phyloP scores from a whole-genome alignment of 2,888 invertebrate species.

The Periphyllus acericola region DNA sequence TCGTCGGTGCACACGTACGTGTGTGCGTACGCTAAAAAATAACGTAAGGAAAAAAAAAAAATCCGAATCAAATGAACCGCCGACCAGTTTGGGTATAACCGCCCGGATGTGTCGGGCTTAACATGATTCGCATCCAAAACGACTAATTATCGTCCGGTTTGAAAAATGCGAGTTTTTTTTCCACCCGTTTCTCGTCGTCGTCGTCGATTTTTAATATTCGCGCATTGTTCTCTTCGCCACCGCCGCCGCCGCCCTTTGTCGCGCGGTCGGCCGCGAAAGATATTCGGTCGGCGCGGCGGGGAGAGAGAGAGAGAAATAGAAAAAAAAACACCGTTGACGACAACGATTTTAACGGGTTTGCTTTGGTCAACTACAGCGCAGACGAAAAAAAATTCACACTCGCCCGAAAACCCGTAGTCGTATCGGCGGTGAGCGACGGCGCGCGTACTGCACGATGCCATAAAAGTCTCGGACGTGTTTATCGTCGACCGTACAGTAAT shows the following conservation, averaged over 20 bases:
- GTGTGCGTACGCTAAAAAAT: not conserved
- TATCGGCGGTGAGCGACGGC: not conserved
- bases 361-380: not conserved
- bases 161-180: not conserved
- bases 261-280: conserved; percentile 26
- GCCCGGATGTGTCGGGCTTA: conserved; percentile 53
- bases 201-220: conserved; percentile 39
- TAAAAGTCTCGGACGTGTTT: conserved; percentile 44
- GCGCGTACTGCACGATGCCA: not conserved
- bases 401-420: conserved; percentile 25
- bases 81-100: conserved; percentile 46
- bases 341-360: conserved; percentile 35
- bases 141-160: conserved; percentile 58
- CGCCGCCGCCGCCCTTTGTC: conserved; percentile 28
- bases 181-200: not conserved
- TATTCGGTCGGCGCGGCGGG: conserved; percentile 9
- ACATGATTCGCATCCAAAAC: conserved; percentile 57
- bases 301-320: not conserved
- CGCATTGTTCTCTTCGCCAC: conserved; percentile 30
- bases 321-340: not conserved
- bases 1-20: not conserved
- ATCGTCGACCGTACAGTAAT: not conserved
- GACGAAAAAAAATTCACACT: conserved; percentile 39
- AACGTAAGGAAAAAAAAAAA: conserved; percentile 35
- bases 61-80: conserved; percentile 53